Conservation (phyloP, 2,888 invertebrate species). For the Gnatocerus cornutus region DNA sequence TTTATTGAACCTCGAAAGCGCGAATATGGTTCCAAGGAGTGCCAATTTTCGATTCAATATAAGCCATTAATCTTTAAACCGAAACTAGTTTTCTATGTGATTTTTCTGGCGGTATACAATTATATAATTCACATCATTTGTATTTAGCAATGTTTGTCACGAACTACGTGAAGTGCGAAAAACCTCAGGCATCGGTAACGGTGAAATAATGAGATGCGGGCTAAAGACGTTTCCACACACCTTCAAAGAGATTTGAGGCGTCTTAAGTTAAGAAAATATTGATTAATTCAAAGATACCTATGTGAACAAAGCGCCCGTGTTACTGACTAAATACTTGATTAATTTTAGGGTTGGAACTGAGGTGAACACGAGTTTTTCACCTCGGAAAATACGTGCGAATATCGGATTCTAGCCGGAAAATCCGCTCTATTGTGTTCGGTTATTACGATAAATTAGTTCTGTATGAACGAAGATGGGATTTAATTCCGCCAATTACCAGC, state of each 20-base stretch:
- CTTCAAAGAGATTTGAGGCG: constrained; percentile 26
- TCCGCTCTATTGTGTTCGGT: constrained; percentile 1
- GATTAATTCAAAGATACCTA: constrained; percentile 29
- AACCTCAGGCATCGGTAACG: constrained; percentile 36
- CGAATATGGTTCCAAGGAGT: constrained; percentile 18
- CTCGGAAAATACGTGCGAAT: constrained; percentile 26
- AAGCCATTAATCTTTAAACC: constrained; percentile 26
- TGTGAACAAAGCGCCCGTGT: constrained; percentile 29
- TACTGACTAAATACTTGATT: constrained; percentile 34
- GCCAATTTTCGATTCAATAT: constrained; percentile 29
- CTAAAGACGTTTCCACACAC: constrained; percentile 18
- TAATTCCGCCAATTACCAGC: constrained; percentile 28
- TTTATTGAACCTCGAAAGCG: too few species aligned
- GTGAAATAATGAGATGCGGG: constrained; percentile 38
- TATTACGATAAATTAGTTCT: constrained; percentile 27
- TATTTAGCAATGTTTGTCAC: constrained; percentile 22
- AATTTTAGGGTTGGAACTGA: constrained; percentile 7
- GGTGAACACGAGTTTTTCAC: constrained; percentile 18
- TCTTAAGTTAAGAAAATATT: constrained; percentile 39
- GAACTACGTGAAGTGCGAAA: constrained; percentile 31
- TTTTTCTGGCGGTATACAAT: constrained; percentile 14
- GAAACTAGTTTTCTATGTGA: constrained; percentile 19
- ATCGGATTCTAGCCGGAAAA: constrained; percentile 15
- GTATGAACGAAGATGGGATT: constrained; percentile 16
- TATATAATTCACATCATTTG: constrained; percentile 33